A percentile compares a stretch with the other conserved stretches of the same genome.
These are phyloP conservation scores for Neolamprologus brichardi DNA, from an alignment of 2,113 vertebrate genomes.

Conservation along the genomic window DNA sequence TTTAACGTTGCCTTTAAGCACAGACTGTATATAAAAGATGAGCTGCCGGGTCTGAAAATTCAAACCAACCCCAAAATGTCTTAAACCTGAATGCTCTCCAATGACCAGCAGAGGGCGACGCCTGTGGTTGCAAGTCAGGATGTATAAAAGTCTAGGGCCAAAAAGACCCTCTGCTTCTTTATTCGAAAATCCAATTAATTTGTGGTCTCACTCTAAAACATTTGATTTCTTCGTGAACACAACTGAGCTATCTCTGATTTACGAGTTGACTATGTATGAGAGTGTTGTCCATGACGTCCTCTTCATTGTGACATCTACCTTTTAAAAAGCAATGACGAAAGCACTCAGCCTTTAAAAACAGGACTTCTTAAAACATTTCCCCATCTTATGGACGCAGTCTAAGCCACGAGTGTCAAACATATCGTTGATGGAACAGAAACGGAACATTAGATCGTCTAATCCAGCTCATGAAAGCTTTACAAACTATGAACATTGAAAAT, in stretches of 20 bases:
- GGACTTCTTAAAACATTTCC: neutral
- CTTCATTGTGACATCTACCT: neutral
- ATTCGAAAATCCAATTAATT: accelerated
- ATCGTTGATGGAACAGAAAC: neutral
- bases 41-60: neutral
- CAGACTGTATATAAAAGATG: neutral
- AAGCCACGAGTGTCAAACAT: neutral
- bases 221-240: neutral
- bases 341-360: neutral
- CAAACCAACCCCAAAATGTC: neutral
- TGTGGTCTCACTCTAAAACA: neutral
- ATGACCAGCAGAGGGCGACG: neutral
- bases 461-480: neutral
- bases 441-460: neutral
- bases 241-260: neutral
- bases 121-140: neutral
- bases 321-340: neutral
- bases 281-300: neutral
- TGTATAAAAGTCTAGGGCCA: neutral
- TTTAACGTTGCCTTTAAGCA: neutral
- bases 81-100: neutral
- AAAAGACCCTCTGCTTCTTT: neutral
- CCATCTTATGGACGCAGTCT: neutral
- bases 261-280: neutral
- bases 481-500: neutral